Evolutionary conservation across 2,888 invertebrate genomes (phyloP).

Genomic region (Anticlea derivata): DNA sequence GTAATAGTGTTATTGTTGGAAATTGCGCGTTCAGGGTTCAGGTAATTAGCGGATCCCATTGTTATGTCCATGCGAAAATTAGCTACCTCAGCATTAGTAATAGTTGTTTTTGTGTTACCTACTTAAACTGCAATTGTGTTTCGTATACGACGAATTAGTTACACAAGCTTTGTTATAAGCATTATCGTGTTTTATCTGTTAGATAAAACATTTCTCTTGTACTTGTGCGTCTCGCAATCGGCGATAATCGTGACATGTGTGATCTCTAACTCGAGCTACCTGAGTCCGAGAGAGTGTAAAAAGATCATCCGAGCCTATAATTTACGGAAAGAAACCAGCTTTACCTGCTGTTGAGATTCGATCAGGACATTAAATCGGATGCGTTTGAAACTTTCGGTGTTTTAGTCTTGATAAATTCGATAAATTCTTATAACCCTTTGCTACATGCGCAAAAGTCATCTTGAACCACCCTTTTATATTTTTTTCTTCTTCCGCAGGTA

Average conservation of each 20-base stretch:
- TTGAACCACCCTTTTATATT: background rate
- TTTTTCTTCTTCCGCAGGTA: constrained; percentile 62
- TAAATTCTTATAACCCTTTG: background rate
- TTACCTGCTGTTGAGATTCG: constrained; percentile 31
- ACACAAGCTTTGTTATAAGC: constrained; percentile 25
- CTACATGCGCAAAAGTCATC: background rate
- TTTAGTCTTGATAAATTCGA: constrained; percentile 5
- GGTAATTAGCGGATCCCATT: constrained; percentile 38
- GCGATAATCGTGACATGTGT: constrained; percentile 22
- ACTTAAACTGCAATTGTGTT: constrained; percentile 32
- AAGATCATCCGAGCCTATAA: constrained; percentile 33
- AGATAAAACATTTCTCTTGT: constrained; percentile 31
- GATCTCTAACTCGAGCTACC: constrained; percentile 36
- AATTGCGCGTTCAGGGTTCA: constrained; percentile 37
- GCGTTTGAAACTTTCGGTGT: constrained; percentile 23
- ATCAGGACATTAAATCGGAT: constrained; percentile 25
- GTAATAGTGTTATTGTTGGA: constrained; percentile 52
- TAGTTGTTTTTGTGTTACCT: constrained; percentile 35
- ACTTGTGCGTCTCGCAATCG: constrained; percentile 33
- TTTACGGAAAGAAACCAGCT: constrained; percentile 34
- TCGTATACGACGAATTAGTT: constrained; percentile 27
- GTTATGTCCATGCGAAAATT: constrained; percentile 38
- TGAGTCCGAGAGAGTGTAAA: constrained; percentile 36
- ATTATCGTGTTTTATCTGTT: constrained; percentile 33
- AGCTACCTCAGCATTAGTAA: constrained; percentile 33